Evolutionary conservation across 2,888 invertebrate species (phyloP).

Genomic region (Tiphia femorata): DNA sequence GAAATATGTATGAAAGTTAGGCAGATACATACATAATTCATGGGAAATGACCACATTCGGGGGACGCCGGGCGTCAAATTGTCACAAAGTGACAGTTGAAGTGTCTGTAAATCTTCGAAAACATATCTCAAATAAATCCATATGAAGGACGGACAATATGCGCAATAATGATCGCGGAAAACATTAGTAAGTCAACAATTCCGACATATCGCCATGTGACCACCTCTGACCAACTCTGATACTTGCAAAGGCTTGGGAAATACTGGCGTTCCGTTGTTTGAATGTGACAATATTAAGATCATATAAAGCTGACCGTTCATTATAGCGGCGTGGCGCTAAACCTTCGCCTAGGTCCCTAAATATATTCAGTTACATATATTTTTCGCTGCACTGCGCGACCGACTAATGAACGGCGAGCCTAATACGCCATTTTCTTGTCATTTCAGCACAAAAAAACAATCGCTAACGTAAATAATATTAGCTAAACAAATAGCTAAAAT

Average conservation of each 20-base stretch:
- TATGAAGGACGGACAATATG: slow-evolving; percentile 44
- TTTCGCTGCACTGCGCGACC: no score
- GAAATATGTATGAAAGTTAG: no score
- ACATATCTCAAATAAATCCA: slow-evolving; percentile 34
- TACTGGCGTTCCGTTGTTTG: slow-evolving; percentile 35
- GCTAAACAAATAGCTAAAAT: slow-evolving; percentile 26
- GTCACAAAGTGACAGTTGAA: no score
- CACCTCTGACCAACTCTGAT: slow-evolving; percentile 41
- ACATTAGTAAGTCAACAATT: slow-evolving; percentile 24
- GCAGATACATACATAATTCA: no score
- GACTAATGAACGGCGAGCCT: no score
- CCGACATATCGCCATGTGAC: slow-evolving; percentile 18
- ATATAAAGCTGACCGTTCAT: no score
- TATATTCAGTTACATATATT: slow-evolving; percentile 25
- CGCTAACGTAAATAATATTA: slow-evolving; percentile 25
- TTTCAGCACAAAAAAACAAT: slow-evolving; percentile 25
- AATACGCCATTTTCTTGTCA: slow-evolving; percentile 35
- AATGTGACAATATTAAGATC: no score
- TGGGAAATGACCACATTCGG: no score
- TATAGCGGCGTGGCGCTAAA: background rate
- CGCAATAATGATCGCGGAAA: slow-evolving; percentile 35
- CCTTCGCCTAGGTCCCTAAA: slow-evolving; percentile 15
- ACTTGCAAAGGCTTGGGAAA: slow-evolving; percentile 31
- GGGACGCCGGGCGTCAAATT: no score
- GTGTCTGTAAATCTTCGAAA: no score